Percentiles rank a stretch among this genome's conserved stretches.
These are phyloP conservation scores for Amphibalanus amphitrite DNA, from an alignment of 1,140 invertebrate genomes.

Conservation along the genomic window DNA sequence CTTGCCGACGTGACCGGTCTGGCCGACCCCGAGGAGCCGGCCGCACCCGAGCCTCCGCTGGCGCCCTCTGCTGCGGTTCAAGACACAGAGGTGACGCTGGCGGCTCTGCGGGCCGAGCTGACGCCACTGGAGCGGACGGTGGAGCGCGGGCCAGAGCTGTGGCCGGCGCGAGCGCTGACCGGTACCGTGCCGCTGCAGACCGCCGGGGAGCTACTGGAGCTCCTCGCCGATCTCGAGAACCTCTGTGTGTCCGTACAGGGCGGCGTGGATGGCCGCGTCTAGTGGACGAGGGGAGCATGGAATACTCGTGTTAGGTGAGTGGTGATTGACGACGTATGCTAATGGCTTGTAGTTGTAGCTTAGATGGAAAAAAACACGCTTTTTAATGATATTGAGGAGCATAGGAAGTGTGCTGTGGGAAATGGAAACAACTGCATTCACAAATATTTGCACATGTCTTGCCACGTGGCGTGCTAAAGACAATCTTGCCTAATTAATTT, in stretches of 20 bases:
- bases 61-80: not conserved
- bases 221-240: not conserved
- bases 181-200: slow-evolving; percentile 37
- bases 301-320: too few relatives aligned
- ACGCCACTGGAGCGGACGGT: slow-evolving; percentile 46
- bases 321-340: too few relatives aligned
- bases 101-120: slow-evolving; percentile 55
- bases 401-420: too few relatives aligned
- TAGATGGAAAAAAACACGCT: too few relatives aligned
- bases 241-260: slow-evolving; percentile 52
- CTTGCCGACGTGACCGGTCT: not conserved
- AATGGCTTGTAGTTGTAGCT: too few relatives aligned
- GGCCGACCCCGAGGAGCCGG: not conserved
- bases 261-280: too few relatives aligned
- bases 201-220: not conserved
- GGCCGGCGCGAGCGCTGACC: slow-evolving; percentile 90
- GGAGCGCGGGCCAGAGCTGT: slow-evolving; percentile 78
- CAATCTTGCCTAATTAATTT: too few relatives aligned
- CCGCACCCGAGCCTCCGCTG: not conserved
- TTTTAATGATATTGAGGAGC: too few relatives aligned
- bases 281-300: too few relatives aligned
- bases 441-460: too few relatives aligned
- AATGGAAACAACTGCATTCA: too few relatives aligned
- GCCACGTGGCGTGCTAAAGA: too few relatives aligned
- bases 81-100: not conserved